Evolutionary conservation across 2,888 invertebrate species (phyloP).

Genomic region (Cataglyphis livida): DNA sequence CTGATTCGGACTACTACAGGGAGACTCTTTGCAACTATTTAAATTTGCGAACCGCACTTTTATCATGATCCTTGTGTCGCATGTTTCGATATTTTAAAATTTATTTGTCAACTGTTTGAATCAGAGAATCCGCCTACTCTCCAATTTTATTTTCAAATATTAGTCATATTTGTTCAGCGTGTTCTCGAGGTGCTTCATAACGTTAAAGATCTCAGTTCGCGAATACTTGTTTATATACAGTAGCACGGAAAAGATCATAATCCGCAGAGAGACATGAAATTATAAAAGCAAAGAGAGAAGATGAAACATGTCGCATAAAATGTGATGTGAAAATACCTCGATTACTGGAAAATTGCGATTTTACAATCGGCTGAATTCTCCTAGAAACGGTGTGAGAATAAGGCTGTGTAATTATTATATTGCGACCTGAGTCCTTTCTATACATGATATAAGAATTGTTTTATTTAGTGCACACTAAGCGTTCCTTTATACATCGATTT

Average conservation of each 20-base stretch:
- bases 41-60: slow-evolving; percentile 45
- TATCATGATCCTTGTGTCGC: slow-evolving; percentile 52
- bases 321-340: slow-evolving; percentile 53
- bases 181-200: slow-evolving; percentile 70
- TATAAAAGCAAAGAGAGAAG: slow-evolving; percentile 38
- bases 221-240: slow-evolving; percentile 62
- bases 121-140: slow-evolving; percentile 27
- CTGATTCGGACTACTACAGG: slow-evolving; percentile 26
- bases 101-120: slow-evolving; percentile 40
- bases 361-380: slow-evolving; percentile 27
- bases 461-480: slow-evolving; percentile 35
- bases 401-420: slow-evolving; percentile 44
- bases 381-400: slow-evolving; percentile 33
- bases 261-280: slow-evolving; percentile 57
- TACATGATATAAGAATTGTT: slow-evolving; percentile 19
- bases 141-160: slow-evolving; percentile 52
- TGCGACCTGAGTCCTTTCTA: slow-evolving; percentile 23
- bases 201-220: slow-evolving; percentile 71
- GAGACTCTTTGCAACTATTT: slow-evolving; percentile 51
- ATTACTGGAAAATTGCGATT: slow-evolving; percentile 52
- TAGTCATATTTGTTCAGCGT: slow-evolving; percentile 47
- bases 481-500: not conserved
- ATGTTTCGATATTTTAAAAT: slow-evolving; percentile 65
- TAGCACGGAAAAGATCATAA: slow-evolving; percentile 69
- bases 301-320: slow-evolving; percentile 10